Evolutionary conservation across 2,113 vertebrate species (phyloP).

Genomic region (Periophthalmus modestus): DNA sequence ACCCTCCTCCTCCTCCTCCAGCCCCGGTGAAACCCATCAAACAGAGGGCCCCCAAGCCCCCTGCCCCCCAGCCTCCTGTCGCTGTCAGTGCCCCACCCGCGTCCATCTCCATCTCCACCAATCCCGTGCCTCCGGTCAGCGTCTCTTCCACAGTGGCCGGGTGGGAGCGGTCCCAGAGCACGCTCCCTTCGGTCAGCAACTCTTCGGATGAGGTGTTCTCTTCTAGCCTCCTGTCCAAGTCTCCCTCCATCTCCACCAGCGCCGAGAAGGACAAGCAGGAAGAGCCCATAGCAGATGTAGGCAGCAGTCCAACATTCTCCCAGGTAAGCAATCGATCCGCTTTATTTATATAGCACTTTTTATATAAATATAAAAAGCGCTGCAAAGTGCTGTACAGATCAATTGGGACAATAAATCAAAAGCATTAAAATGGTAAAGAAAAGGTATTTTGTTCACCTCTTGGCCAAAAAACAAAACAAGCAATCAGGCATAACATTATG

Average conservation of each 20-base stretch:
- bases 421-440: no score
- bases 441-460: no score
- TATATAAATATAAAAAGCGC: no score
- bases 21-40: conserved; percentile 71
- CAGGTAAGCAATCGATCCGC: conserved; percentile 77
- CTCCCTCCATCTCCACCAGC: conserved; percentile 28
- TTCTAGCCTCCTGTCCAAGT: conserved; percentile 65
- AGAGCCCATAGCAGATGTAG: conserved; percentile 56
- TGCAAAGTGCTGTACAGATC: no score
- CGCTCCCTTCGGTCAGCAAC: conserved; percentile 73
- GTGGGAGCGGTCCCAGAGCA: conserved; percentile 81
- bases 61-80: conserved; percentile 73
- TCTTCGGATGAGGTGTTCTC: conserved; percentile 76
- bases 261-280: conserved; percentile 46
- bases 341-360: no score
- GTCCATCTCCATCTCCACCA: conserved; percentile 71
- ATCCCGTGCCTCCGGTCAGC: conserved; percentile 48
- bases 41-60: conserved; percentile 71
- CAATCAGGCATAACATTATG: background rate
- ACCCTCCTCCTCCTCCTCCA: conserved; percentile 34
- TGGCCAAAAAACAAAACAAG: no score
- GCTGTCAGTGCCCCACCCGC: conserved; percentile 56
- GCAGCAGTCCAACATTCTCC: conserved; percentile 72
- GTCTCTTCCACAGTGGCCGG: conserved; percentile 64
- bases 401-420: no score